Evolutionary conservation across 2,888 invertebrate species (phyloP).

Genomic region (Papilio gigon): DNA sequence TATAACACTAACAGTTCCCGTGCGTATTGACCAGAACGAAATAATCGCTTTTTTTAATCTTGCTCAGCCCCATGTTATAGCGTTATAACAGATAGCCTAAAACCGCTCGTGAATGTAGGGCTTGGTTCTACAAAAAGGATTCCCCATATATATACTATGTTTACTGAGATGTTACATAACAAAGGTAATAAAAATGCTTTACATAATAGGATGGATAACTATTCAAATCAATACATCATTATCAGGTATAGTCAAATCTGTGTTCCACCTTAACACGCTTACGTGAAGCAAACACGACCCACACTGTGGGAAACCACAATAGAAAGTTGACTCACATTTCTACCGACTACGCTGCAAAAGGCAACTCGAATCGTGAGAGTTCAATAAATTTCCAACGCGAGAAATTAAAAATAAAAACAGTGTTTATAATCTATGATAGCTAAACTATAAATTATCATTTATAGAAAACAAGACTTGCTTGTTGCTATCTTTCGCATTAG

Average conservation of each 20-base stretch:
- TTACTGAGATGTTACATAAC: no score
- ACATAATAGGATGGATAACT: no score
- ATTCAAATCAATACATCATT: not conserved
- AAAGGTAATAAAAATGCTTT: no score
- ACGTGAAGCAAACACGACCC: conserved; percentile 7
- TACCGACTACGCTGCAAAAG: conserved; percentile 23
- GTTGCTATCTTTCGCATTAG: not conserved
- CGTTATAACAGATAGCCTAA: no score
- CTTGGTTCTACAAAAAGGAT: no score
- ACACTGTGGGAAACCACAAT: conserved; percentile 15
- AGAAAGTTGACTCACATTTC: conserved; percentile 34
- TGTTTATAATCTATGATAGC: not conserved
- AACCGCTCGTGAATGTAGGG: no score
- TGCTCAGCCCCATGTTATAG: no score
- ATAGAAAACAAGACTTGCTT: not conserved
- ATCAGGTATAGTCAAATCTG: not conserved
- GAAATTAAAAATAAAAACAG: not conserved
- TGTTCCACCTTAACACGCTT: not conserved
- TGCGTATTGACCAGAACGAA: no score
- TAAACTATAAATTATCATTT: not conserved
- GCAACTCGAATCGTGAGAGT: conserved; percentile 11
- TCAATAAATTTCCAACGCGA: not conserved
- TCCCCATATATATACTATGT: no score
- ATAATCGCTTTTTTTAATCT: no score
- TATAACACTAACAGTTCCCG: no score